phyloP scores from a whole-genome alignment of 1,140 invertebrate species.

The Babylonia areolata region DNA sequence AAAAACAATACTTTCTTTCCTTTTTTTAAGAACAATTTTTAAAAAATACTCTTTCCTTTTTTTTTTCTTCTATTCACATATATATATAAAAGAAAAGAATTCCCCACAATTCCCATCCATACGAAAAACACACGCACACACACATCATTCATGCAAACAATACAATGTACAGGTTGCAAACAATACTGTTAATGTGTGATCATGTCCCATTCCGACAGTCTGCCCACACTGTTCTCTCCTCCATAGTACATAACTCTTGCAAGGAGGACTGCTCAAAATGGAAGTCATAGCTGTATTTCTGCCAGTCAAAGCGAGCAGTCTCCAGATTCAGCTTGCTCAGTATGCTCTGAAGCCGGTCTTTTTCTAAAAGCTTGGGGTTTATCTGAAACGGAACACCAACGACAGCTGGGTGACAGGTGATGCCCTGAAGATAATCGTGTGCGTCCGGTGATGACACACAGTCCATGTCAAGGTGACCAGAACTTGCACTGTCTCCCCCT shows the following conservation, averaged over 20 bases:
- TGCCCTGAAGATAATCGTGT: neutral
- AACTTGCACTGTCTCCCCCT: neutral
- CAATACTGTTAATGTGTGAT: too few relatives aligned
- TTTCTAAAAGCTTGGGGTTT: neutral
- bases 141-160: neutral
- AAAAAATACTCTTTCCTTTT: too few relatives aligned
- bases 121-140: constrained; percentile 4
- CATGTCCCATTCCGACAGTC: neutral
- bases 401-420: neutral
- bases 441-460: neutral
- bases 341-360: neutral
- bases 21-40: too few relatives aligned
- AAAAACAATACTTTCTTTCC: too few relatives aligned
- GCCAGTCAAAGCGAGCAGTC: neutral
- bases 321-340: neutral
- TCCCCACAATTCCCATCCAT: too few relatives aligned
- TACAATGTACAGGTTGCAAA: neutral
- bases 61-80: neutral
- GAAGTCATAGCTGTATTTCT: constrained; percentile 11
- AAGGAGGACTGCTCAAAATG: constrained; percentile 1
- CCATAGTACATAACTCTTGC: neutral
- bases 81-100: too few relatives aligned
- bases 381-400: neutral
- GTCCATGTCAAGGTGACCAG: neutral
- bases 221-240: neutral